Conservation (phyloP, 2,113 vertebrate species). For the Vireo altiloquus region DNA sequence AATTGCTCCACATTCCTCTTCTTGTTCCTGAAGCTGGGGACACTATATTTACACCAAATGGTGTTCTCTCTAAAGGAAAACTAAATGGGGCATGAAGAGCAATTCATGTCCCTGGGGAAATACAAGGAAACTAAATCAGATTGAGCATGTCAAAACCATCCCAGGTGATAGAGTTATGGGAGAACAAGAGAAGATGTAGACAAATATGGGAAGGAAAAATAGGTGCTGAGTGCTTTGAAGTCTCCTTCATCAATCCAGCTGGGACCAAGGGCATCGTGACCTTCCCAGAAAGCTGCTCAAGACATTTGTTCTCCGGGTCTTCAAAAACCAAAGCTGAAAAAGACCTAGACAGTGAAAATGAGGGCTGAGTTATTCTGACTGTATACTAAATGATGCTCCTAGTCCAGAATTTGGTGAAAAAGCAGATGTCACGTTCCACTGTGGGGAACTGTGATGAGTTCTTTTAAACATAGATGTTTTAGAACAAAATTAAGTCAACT, state of each 20-base stretch:
- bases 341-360: neutral
- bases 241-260: neutral
- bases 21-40: neutral
- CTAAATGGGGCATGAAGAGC: conserved; percentile 18
- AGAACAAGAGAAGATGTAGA: neutral
- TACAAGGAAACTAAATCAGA: conserved; percentile 40
- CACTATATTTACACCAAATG: neutral
- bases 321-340: neutral
- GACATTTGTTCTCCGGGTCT: neutral
- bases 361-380: neutral
- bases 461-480: neutral
- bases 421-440: neutral
- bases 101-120: conserved; percentile 30
- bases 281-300: neutral
- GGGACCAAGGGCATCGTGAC: neutral
- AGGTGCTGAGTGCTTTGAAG: neutral
- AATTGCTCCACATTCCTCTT: neutral
- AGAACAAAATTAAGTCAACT: neutral
- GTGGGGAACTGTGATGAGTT: neutral
- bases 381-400: neutral
- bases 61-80: conserved; percentile 8
- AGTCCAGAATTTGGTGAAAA: neutral
- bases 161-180: conserved; percentile 18
- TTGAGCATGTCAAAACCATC: conserved; percentile 20
- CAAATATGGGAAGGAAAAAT: conserved; percentile 12